Evolutionary conservation across 1,140 invertebrate genomes (phyloP).

Genomic region (Whitmania pigra): DNA sequence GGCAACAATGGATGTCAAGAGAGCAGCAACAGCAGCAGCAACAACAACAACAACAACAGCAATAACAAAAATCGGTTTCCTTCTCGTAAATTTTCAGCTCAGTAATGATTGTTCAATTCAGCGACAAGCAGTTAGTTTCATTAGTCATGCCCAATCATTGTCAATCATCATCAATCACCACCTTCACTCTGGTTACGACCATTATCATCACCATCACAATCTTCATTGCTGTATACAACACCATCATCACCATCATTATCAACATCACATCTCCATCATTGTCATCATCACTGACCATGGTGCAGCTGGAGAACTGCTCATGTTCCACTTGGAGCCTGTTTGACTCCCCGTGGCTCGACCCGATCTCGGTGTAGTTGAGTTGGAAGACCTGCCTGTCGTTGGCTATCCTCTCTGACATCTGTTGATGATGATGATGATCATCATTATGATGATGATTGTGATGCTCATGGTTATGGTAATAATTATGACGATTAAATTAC

Average conservation of each 20-base stretch:
- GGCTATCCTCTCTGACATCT: constrained; percentile 95
- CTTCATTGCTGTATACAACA: background rate
- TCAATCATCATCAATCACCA: background rate
- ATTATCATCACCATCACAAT: too few species aligned
- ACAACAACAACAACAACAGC: too few species aligned
- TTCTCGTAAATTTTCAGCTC: too few species aligned
- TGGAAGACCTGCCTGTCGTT: constrained; percentile 87
- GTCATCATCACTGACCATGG: constrained; percentile 51
- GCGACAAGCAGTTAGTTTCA: too few species aligned
- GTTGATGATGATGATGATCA: constrained; percentile 17
- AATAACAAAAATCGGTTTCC: background rate
- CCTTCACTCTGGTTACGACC: background rate
- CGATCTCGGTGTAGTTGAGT: constrained; percentile 89
- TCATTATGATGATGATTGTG: too few species aligned
- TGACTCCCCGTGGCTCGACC: constrained; percentile 75
- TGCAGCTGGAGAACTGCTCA: constrained; percentile 83
- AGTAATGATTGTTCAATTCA: too few species aligned
- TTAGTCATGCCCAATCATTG: too few species aligned
- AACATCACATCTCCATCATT: background rate
- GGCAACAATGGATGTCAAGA: too few species aligned
- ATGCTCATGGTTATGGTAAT: too few species aligned
- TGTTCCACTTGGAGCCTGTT: constrained; percentile 87
- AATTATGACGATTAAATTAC: too few species aligned
- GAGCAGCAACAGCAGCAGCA: too few species aligned
- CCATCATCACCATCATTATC: background rate